Conservation (phyloP, 1,140 invertebrate species). For the Pogonognathellus flavescens region DNA sequence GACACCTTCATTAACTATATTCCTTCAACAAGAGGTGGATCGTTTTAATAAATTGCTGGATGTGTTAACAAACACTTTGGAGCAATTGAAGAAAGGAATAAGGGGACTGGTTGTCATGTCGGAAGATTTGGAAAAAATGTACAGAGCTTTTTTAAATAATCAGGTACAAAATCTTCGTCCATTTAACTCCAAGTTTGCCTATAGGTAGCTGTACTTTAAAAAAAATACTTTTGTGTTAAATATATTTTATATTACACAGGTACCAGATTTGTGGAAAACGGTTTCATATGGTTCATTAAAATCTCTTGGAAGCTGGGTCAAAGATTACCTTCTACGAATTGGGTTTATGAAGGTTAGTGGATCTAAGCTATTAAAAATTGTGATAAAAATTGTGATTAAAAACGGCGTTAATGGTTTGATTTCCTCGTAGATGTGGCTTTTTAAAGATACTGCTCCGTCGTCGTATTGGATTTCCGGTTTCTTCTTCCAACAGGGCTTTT, state of each 20-base stretch:
- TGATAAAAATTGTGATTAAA: slow-evolving; percentile 50
- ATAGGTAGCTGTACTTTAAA: too few species aligned
- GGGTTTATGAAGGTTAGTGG: slow-evolving; percentile 80
- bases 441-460: slow-evolving; percentile 75
- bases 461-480: slow-evolving; percentile 93
- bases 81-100: slow-evolving; percentile 85
- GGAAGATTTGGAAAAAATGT: slow-evolving; percentile 85
- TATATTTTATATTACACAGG: slow-evolving; percentile 70
- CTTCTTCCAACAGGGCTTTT: slow-evolving; percentile 91
- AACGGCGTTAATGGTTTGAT: too few species aligned
- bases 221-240: too few species aligned
- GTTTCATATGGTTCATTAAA: slow-evolving; percentile 89
- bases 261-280: slow-evolving; percentile 85
- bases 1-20: slow-evolving; percentile 84
- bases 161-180: slow-evolving; percentile 72
- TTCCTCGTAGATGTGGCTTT: slow-evolving; percentile 78
- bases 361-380: slow-evolving; percentile 57
- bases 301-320: slow-evolving; percentile 84
- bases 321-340: slow-evolving; percentile 82
- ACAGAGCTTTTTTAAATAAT: slow-evolving; percentile 82
- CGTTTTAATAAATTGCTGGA: slow-evolving; percentile 84
- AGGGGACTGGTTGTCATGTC: slow-evolving; percentile 90
- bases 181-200: too few species aligned
- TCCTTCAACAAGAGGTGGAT: slow-evolving; percentile 87
- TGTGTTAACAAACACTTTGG: slow-evolving; percentile 80